Conservation (phyloP, 2,113 vertebrate genomes). For the Trematomus loennbergii region DNA sequence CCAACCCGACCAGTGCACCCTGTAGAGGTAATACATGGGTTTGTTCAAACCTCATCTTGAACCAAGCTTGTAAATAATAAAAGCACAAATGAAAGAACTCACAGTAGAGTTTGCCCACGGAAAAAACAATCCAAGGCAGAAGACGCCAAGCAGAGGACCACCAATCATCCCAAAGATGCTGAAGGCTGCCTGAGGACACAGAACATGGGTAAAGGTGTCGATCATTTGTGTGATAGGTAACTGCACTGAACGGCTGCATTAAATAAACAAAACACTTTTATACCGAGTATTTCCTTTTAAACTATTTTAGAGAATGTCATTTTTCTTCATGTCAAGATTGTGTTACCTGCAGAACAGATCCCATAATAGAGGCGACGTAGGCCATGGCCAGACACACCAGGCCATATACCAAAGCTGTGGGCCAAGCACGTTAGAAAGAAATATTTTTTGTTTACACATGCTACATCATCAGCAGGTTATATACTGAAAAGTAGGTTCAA, state of each 20-base stretch:
- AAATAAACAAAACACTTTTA: background rate
- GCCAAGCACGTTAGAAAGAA: background rate
- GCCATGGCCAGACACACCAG: conserved; percentile 97
- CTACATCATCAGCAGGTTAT: background rate
- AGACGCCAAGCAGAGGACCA: conserved; percentile 92
- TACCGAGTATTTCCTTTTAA: background rate
- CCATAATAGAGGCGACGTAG: conserved; percentile 93
- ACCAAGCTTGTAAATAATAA: no score
- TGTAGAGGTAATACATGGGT: conserved; percentile 56
- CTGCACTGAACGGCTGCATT: background rate
- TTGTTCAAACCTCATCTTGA: background rate
- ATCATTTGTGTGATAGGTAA: background rate
- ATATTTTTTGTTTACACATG: background rate
- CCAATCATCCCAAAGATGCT: conserved; percentile 99
- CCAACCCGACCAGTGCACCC: conserved; percentile 90
- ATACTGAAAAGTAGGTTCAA: background rate
- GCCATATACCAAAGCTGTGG: conserved; percentile 90
- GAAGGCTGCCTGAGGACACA: conserved; percentile 88
- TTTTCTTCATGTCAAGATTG: background rate
- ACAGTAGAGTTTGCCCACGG: conserved; percentile 93
- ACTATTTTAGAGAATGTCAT: background rate
- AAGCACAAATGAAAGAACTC: conserved; percentile 71
- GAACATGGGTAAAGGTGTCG: background rate
- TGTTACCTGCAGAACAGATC: conserved; percentile 92
- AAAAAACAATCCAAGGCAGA: conserved; percentile 97